Evolutionary conservation across 2,888 invertebrate species (phyloP).

Genomic region (Druceiella hillmani): DNA sequence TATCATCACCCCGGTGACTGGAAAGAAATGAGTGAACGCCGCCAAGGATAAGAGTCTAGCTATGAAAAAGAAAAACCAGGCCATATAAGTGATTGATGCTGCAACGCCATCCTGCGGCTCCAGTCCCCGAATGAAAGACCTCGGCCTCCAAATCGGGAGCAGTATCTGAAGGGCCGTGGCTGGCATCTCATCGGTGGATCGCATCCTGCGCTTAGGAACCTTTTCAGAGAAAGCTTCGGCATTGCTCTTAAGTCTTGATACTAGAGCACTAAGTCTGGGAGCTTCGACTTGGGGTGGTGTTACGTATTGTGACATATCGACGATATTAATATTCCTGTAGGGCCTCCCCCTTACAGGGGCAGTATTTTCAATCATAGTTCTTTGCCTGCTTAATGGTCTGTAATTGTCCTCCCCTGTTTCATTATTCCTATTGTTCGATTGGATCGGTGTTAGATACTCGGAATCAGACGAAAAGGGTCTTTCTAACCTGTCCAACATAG

Average conservation of each 20-base stretch:
- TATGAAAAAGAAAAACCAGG: conserved; percentile 72
- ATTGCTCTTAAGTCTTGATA: conserved; percentile 37
- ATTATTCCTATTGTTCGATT: conserved; percentile 5
- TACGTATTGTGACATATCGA: conserved; percentile 18
- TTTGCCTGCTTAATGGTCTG: too few species aligned
- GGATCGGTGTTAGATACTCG: conserved; percentile 3
- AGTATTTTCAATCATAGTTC: too few species aligned
- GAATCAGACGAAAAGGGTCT: conserved; percentile 28
- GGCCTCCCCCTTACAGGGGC: too few species aligned
- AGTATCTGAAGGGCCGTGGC: conserved; percentile 29
- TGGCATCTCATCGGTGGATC: conserved; percentile 5
- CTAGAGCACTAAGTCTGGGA: conserved; percentile 27
- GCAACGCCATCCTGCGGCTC: conserved; percentile 71
- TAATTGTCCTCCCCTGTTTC: conserved; percentile 13
- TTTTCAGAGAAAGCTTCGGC: conserved; percentile 26
- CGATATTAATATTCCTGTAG: conserved; percentile 18
- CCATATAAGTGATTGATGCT: conserved; percentile 62
- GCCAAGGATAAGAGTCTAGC: conserved; percentile 65
- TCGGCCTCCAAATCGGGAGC: conserved; percentile 37
- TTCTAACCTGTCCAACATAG: conserved; percentile 39
- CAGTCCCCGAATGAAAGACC: conserved; percentile 56
- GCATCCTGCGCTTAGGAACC: conserved; percentile 16
- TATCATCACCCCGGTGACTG: conserved; percentile 54
- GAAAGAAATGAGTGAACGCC: conserved; percentile 63
- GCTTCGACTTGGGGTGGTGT: conserved; percentile 18